Evolutionary conservation across 2,113 vertebrate species (phyloP), one percentile per base, ranked within the genome.

Genomic region (Pseudorasbora parva): DNA sequence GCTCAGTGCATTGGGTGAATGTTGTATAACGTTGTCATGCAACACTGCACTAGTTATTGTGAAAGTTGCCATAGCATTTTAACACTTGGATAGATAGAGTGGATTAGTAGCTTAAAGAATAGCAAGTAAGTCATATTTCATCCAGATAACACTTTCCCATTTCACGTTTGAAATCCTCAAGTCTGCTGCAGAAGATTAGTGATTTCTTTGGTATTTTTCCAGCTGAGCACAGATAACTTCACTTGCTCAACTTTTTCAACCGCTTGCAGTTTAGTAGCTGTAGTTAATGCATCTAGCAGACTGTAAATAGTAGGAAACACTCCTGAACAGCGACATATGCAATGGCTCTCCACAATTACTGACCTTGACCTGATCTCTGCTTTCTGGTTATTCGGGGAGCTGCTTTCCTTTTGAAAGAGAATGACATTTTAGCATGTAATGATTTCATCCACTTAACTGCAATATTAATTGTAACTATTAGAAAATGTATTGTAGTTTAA

Each of bases 61-160:
- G 43, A 68, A 41, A 69, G 23, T 82, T n/a, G 30, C 25, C n/a
- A 60, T 60, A 78, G 69, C 75, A 64, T 72, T 21, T 43, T 74
- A 66, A 83, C 56, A 86, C 54, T 64, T 74, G 75, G 45, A 82
- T 54, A 72, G 47, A 57, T 82, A 82, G 47, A 74, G 59, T 45
- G 6, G 59, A 37, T 69, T 81, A n/a, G 73, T 59, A 54, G 64
- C 49, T 60, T 82, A 60, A 87, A 84, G 51, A 79, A 81, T 71
- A 47, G 54, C 21, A 37, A 54, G 71, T 56, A 51, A 60, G 76
- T 49, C n/a, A 33, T 8, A 81, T 80, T 68, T 78, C 49, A 75
- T 73, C 66, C 57, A 78, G 85, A 86, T 88, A 57, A 77, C 60
- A 8, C 73, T 68, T 84, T 69, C 77, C 84, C 30, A 83, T 86